These are phyloP conservation scores for Apoda limacodes DNA, from an alignment of 2,888 invertebrate species.

Conservation along the genomic window DNA sequence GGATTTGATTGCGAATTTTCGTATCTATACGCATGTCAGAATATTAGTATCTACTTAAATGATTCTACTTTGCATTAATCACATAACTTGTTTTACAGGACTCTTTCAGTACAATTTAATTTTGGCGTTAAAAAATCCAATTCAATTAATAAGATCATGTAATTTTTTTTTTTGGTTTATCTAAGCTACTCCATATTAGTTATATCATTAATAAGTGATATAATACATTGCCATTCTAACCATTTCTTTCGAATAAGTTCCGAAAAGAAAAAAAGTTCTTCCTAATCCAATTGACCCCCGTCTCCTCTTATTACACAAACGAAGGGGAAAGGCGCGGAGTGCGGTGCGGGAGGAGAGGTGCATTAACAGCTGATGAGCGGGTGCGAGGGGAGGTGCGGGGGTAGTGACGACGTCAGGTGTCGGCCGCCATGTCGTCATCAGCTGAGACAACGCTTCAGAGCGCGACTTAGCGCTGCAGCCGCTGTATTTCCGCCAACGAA, in stretches of 20 bases:
- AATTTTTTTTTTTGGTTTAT: too few relatives aligned
- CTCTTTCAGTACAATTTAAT: too few relatives aligned
- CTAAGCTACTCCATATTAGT: too few relatives aligned
- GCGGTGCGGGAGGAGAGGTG: conserved; percentile 40
- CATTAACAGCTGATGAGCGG: conserved; percentile 66
- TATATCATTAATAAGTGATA: too few relatives aligned
- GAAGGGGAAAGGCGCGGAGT: conserved; percentile 64
- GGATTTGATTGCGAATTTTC: conserved; percentile 9
- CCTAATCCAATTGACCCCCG: conserved; percentile 39
- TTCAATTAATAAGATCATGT: too few relatives aligned
- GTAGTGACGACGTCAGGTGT: conserved; percentile 54
- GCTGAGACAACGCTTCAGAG: conserved; percentile 51
- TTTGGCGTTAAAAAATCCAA: too few relatives aligned
- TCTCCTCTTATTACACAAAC: conserved; percentile 66
- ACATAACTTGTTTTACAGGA: too few relatives aligned
- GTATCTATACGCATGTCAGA: too few relatives aligned
- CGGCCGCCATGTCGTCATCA: conserved; percentile 47
- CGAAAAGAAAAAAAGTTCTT: conserved; percentile 13
- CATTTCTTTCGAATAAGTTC: conserved; percentile 3
- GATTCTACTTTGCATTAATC: too few relatives aligned
- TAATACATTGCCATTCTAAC: too few relatives aligned
- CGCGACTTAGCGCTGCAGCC: conserved; percentile 48
- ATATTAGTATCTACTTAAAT: too few relatives aligned
- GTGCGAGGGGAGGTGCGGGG: conserved; percentile 12
- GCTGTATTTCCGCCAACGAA: conserved; percentile 39